phyloP scores from a whole-genome alignment of 2,797 vertebrate species.

The Chrysocyon brachyurus region DNA sequence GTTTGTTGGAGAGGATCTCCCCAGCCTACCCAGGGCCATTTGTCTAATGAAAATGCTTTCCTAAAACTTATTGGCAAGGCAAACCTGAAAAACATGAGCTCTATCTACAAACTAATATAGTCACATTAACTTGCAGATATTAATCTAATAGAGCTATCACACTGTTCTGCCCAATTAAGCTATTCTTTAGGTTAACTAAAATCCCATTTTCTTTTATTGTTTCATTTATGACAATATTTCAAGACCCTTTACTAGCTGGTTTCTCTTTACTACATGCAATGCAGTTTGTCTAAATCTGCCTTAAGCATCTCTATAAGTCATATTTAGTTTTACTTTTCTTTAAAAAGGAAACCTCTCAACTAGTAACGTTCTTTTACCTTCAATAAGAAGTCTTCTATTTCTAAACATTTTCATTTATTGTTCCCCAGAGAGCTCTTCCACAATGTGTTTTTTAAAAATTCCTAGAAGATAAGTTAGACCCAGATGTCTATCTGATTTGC shows the following conservation, averaged over 20 bases:
- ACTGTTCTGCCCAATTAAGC: neutral
- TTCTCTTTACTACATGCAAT: neutral
- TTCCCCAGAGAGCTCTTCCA: conserved; percentile 51
- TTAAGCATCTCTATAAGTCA: neutral
- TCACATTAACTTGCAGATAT: neutral
- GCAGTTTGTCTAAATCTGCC: conserved; percentile 6
- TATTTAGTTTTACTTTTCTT: conserved; percentile 50
- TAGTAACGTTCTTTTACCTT: conserved; percentile 79
- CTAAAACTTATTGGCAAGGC: conserved; percentile 31
- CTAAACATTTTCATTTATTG: conserved; percentile 73
- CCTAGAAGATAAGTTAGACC: conserved; percentile 78
- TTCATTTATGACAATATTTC: conserved; percentile 36
- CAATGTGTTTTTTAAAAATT: conserved; percentile 66
- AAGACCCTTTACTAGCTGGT: neutral
- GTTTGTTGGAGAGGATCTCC: neutral
- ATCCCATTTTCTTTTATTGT: conserved; percentile 53
- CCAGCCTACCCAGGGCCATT: neutral
- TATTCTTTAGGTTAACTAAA: conserved; percentile 13
- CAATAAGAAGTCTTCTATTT: conserved; percentile 55
- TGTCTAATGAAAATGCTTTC: conserved; percentile 37
- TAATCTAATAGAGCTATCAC: neutral
- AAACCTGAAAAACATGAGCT: conserved; percentile 35
- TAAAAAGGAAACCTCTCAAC: neutral
- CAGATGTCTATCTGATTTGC: conserved; percentile 76
- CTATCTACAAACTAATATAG: neutral